These are phyloP conservation scores for Macropus fuliginosus DNA, from an alignment of 2,797 vertebrate species.

Conservation along the genomic window DNA sequence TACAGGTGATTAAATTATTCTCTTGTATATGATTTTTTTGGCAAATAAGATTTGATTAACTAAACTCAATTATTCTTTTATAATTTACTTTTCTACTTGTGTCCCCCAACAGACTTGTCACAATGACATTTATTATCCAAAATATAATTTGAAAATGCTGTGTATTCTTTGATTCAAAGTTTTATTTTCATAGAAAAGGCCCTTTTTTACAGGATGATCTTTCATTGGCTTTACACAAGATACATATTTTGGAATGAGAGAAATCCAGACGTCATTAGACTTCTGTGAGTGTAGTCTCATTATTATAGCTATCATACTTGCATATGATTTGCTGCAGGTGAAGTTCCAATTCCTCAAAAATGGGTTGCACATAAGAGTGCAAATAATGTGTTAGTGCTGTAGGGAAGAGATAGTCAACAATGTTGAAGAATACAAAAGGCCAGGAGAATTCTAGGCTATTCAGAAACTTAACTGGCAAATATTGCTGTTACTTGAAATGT, in stretches of 20 bases:
- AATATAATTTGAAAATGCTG: background rate
- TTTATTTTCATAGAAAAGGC: background rate
- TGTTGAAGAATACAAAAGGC: background rate
- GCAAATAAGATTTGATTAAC: conserved; percentile 44
- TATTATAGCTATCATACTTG: background rate
- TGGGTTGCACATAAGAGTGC: background rate
- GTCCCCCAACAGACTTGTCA: conserved; percentile 6
- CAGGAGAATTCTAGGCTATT: background rate
- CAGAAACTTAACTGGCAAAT: background rate
- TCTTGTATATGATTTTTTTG: conserved; percentile 37
- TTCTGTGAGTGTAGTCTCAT: background rate
- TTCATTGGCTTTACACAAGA: background rate
- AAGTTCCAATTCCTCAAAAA: background rate
- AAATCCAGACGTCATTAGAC: background rate
- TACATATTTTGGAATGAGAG: background rate
- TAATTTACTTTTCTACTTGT: conserved; percentile 3
- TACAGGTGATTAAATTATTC: conserved; percentile 19
- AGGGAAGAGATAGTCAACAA: background rate
- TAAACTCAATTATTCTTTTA: conserved; percentile 48
- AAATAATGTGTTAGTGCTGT: background rate
- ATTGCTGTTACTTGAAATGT: background rate
- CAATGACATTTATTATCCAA: background rate
- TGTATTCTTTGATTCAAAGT: background rate
- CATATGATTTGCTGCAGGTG: background rate
- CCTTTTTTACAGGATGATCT: background rate